These are phyloP conservation scores for Latrodectus elegans DNA, from an alignment of 2,888 invertebrate species.

Conservation along the genomic window DNA sequence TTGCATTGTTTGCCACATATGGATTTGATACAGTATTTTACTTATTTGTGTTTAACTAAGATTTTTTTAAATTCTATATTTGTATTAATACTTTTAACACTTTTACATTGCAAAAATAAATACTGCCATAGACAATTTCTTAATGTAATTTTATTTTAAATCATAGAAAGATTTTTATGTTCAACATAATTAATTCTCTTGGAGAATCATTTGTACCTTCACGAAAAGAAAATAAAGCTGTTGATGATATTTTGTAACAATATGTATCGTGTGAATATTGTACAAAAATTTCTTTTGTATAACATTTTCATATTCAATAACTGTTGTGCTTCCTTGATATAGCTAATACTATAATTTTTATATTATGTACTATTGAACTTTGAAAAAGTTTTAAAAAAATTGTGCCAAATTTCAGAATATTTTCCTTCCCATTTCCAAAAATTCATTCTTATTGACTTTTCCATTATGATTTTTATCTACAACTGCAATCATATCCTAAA, in stretches of 20 bases:
- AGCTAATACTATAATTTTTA: not conserved
- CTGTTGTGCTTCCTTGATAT: not conserved
- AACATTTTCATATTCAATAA: not conserved
- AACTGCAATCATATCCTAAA: constrained; percentile 48
- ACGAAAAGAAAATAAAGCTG: not conserved
- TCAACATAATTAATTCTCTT: too few species aligned
- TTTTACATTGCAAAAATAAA: too few species aligned
- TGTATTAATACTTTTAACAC: not conserved
- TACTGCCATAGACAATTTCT: not conserved
- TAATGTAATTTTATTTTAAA: not conserved
- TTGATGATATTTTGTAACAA: not conserved
- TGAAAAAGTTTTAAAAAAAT: not conserved
- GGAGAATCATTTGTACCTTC: too few species aligned
- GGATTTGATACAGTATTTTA: too few species aligned
- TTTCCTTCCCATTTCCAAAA: constrained; percentile 39
- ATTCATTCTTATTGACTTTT: constrained; percentile 25
- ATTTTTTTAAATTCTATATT: not conserved
- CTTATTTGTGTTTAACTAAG: not conserved
- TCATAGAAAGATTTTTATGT: not conserved
- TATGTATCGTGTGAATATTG: not conserved
- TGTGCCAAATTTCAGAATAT: constrained; percentile 21
- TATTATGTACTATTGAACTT: not conserved
- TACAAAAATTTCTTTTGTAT: not conserved
- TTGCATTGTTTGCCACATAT: too few species aligned
- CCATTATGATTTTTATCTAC: constrained; percentile 22